Evolutionary conservation across 2,888 invertebrate species (phyloP).

Genomic region (Fragum fragum): DNA sequence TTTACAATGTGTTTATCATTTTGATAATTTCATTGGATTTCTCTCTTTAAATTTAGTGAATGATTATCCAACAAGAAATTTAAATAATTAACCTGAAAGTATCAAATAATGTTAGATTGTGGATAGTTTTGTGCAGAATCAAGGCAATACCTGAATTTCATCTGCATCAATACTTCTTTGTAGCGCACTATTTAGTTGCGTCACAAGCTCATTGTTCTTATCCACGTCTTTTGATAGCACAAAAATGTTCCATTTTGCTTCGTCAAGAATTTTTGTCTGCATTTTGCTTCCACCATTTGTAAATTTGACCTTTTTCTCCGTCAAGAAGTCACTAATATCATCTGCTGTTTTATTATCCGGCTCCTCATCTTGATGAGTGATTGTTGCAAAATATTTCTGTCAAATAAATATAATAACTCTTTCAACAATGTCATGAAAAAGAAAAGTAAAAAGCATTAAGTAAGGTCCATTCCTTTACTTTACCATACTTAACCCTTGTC

Average conservation of each 20-base stretch:
- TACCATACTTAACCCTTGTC: no score
- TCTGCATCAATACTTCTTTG: slow-evolving; percentile 30
- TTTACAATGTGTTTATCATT: no score
- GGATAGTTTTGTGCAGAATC: no score
- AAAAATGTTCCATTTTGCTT: slow-evolving; percentile 59
- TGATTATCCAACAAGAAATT: no score
- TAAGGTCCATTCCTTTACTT: no score
- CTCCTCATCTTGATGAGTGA: slow-evolving; percentile 24
- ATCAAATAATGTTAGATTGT: no score
- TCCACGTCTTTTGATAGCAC: slow-evolving; percentile 39
- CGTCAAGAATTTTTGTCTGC: not conserved
- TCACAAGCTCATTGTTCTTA: slow-evolving; percentile 12
- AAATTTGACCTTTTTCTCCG: slow-evolving; percentile 32
- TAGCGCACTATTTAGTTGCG: slow-evolving; percentile 32
- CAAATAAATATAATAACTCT: not conserved
- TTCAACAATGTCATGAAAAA: not conserved
- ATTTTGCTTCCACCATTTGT: slow-evolving; percentile 27
- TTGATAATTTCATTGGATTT: no score
- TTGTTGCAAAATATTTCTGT: slow-evolving; percentile 24
- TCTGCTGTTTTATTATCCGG: slow-evolving; percentile 16
- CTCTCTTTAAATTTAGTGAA: no score
- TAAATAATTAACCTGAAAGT: no score
- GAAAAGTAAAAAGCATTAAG: not conserved
- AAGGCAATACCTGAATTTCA: slow-evolving; percentile 50
- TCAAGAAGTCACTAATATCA: slow-evolving; percentile 18